Base-by-base conservation (phyloP, 2,888 invertebrate species). In the Meiosimyza platycephala region DNA sequence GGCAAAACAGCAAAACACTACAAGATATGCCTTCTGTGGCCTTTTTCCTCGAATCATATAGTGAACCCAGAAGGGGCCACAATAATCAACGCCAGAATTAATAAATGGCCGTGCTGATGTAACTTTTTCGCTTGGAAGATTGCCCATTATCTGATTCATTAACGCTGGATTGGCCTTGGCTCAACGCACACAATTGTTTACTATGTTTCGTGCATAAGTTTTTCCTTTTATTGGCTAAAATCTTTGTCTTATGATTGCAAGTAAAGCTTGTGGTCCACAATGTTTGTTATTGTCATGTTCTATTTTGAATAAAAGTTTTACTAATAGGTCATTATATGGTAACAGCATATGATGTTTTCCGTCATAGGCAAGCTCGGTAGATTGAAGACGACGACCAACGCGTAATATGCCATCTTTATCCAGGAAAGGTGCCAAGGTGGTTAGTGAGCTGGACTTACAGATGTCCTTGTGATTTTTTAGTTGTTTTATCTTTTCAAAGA, bases 191-290 rank as follows among this genome's bases (percentile, higher is more conserved):
- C 79, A 80, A 18, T 74, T 22, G 15, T 71, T 71, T 18, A 77
- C 63, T 57, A 78, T 52, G 48, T 64, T 74, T 52, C 71, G 71
- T 2, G 76, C 28, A 74, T 63, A 40, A 48, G 75, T 67, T 74
- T n/a, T 75, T 33, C 74, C 78, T 7, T 76, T 70, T 12, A 80
- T 73, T 6, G 76, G 76, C 79, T 80, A 81, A 73, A 76, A 81
- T 62, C 72, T 63, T 65, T 77, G 72, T 28, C 78, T 66, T 2
- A 22, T 22, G 22, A 22, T 22, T 22, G 22, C 22, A 22, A 22
- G 22, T 22, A 22, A 22, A 22, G 69, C 64, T 55, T 76, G 76
- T 12, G 66, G 51, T 6, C 73, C 73, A 12, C 64, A 52, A 22
- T 77, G 74, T 15, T 65, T 22, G 64, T 70, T 51, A 33, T 67